Evolutionary conservation across 2,888 invertebrate species (phyloP).

Genomic region (Trichogramma evanescens): DNA sequence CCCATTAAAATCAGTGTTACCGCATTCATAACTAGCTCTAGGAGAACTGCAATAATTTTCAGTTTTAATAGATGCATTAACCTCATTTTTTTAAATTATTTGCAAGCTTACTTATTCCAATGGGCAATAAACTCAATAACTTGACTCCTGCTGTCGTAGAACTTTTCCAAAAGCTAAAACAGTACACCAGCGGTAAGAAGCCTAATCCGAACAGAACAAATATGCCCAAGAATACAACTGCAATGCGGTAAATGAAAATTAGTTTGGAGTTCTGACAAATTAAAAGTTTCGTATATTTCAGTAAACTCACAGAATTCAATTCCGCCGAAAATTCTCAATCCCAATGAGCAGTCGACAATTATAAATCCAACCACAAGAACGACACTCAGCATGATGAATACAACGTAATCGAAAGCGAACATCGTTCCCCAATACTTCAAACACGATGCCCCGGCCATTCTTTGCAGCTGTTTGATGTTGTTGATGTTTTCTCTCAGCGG

Average conservation of each 20-base stretch:
- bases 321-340: slow-evolving; percentile 28
- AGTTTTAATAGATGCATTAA: background rate
- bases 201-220: slow-evolving; percentile 53
- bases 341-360: slow-evolving; percentile 30
- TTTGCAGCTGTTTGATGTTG: slow-evolving; percentile 61
- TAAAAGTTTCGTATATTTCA: background rate
- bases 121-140: slow-evolving; percentile 24
- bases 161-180: slow-evolving; percentile 27
- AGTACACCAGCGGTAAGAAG: slow-evolving; percentile 39
- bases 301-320: slow-evolving; percentile 47
- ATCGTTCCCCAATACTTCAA: slow-evolving; percentile 59
- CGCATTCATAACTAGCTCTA: background rate
- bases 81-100: background rate
- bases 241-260: background rate
- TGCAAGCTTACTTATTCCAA: slow-evolving; percentile 24
- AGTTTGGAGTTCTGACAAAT: background rate
- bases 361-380: slow-evolving; percentile 28
- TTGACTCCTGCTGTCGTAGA: slow-evolving; percentile 22
- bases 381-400: slow-evolving; percentile 37
- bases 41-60: background rate
- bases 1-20: background rate
- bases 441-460: slow-evolving; percentile 59
- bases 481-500: slow-evolving; percentile 58
- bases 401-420: slow-evolving; percentile 52
- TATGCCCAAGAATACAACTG: background rate